Percentiles rank a stretch among this genome's conserved stretches.
Conservation (phyloP, 2,797 vertebrate genomes). For the Crossoptilon crossoptilon region DNA sequence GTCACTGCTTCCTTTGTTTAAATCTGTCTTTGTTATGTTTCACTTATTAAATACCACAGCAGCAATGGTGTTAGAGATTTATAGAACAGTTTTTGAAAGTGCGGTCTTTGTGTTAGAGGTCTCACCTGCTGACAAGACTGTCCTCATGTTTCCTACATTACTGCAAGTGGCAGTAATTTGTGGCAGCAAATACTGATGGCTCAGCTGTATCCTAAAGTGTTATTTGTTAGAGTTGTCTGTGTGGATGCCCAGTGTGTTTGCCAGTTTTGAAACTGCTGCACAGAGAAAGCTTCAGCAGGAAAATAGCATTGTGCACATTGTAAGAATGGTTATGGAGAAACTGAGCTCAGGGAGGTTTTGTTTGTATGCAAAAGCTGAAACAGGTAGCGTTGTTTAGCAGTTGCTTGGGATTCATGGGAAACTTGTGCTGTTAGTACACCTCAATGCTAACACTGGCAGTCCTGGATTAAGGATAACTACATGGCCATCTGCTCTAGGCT, state of each 20-base stretch:
- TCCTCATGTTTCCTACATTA: not conserved
- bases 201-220: not conserved
- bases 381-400: not conserved
- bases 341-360: not conserved
- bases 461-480: not conserved
- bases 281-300: not conserved
- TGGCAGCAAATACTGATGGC: not conserved
- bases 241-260: not conserved
- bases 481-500: not conserved
- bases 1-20: not conserved
- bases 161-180: not conserved
- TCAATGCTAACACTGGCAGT: not conserved
- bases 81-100: not conserved
- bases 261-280: slow-evolving; percentile 18
- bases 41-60: not conserved
- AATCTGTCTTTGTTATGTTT: not conserved
- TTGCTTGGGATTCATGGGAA: not conserved
- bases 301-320: not conserved
- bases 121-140: not conserved
- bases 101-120: not conserved
- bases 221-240: not conserved
- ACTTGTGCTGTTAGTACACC: not conserved
- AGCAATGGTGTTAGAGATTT: not conserved
- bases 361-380: not conserved
- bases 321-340: not conserved